These are phyloP conservation scores for Nezara viridula DNA, from an alignment of 2,888 invertebrate species.

Conservation along the genomic window DNA sequence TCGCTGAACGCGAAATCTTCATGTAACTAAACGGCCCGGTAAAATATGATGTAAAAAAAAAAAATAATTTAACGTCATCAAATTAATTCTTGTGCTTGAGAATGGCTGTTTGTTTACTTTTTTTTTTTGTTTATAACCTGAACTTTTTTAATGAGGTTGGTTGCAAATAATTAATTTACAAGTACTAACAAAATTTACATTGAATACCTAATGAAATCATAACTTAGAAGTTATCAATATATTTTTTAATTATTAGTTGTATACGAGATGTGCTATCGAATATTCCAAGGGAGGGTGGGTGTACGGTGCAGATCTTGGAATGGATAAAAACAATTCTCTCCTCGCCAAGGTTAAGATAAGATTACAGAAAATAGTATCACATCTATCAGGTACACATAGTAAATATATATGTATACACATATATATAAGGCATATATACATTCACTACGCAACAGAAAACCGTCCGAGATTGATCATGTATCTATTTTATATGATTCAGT, in stretches of 20 bases:
- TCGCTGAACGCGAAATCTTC: background rate
- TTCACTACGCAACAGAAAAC: no score
- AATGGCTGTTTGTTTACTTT: background rate
- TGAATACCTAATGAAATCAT: no score
- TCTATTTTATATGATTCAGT: no score
- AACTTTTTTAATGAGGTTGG: no score
- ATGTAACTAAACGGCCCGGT: slow-evolving; percentile 1
- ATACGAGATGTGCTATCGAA: background rate
- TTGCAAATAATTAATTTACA: background rate
- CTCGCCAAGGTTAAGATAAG: background rate
- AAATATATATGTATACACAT: no score
- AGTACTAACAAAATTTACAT: background rate
- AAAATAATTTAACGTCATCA: background rate
- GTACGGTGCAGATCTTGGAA: background rate
- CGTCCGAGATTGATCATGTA: no score
- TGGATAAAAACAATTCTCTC: background rate
- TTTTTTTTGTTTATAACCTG: background rate
- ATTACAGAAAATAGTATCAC: background rate
- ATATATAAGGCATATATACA: no score
- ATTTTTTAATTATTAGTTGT: no score
- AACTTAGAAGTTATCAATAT: no score
- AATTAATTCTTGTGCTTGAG: background rate
- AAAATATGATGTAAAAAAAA: background rate
- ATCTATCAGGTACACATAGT: background rate
- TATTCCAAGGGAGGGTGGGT: background rate